These are phyloP conservation scores for Megalopta genalis DNA, from an alignment of 1,140 invertebrate species.

Conservation along the genomic window DNA sequence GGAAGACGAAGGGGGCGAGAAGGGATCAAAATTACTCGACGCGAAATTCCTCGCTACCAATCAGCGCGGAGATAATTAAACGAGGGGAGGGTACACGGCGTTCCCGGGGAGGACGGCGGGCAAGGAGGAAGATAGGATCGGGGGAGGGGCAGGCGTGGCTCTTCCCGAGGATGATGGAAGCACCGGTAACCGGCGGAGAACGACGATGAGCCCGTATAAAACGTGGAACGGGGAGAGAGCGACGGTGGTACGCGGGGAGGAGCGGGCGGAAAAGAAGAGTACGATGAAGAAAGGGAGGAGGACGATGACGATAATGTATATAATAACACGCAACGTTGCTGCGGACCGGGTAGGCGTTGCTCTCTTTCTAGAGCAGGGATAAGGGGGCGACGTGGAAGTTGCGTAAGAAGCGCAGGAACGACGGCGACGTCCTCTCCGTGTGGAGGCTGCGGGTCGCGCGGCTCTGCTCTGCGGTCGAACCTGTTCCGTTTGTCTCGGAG, in stretches of 20 bases:
- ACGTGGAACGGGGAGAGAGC: constrained; percentile 36
- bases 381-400: constrained; percentile 30
- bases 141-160: constrained; percentile 75
- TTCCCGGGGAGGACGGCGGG: constrained; percentile 13
- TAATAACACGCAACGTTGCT: constrained; percentile 36
- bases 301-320: constrained; percentile 48
- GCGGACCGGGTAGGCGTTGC: neutral
- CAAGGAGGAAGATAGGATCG: constrained; percentile 73
- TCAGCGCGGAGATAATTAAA: constrained; percentile 78
- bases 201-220: constrained; percentile 66
- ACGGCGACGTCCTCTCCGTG: constrained; percentile 3
- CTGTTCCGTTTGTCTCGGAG: constrained; percentile 42
- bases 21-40: constrained; percentile 76
- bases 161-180: constrained; percentile 74
- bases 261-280: constrained; percentile 10
- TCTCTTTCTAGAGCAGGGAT: constrained; percentile 25
- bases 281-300: constrained; percentile 2
- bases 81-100: constrained; percentile 71
- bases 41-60: constrained; percentile 78
- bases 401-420: constrained; percentile 27
- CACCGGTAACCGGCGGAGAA: constrained; percentile 70
- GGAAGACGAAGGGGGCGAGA: constrained; percentile 44
- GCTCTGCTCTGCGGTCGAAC: constrained; percentile 14
- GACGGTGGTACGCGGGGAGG: constrained; percentile 42
- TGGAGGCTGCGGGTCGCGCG: neutral